Evolutionary conservation across 1,140 invertebrate genomes (phyloP).

Genomic region (Melanaphis sacchari): DNA sequence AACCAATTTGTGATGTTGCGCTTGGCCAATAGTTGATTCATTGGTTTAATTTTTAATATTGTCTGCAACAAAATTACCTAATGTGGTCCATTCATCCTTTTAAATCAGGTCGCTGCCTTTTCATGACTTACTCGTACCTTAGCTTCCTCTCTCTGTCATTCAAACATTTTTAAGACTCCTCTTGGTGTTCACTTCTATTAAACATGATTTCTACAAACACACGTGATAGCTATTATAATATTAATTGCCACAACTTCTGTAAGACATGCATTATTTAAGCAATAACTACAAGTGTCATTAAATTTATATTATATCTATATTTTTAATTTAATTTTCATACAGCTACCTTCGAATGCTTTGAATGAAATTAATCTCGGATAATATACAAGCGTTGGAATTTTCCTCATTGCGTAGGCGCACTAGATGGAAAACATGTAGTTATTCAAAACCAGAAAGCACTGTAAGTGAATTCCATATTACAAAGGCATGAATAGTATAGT

Average conservation of each 20-base stretch:
- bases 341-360: constrained; percentile 44
- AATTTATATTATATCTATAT: background rate
- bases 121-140: constrained; percentile 9
- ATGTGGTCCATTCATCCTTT: constrained; percentile 33
- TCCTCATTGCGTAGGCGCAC: constrained; percentile 65
- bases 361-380: constrained; percentile 61
- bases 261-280: constrained; percentile 19
- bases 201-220: background rate
- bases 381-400: constrained; percentile 65
- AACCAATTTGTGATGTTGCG: background rate
- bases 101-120: constrained; percentile 18
- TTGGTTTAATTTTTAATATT: constrained; percentile 15
- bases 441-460: constrained; percentile 63
- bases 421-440: constrained; percentile 66
- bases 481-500: constrained; percentile 65
- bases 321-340: constrained; percentile 40
- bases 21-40: constrained; percentile 14
- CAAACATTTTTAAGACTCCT: background rate
- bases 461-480: constrained; percentile 66
- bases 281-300: background rate
- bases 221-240: constrained; percentile 27
- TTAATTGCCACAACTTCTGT: background rate
- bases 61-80: constrained; percentile 32
- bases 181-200: background rate
- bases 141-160: constrained; percentile 22